Conservation (phyloP, 2,113 vertebrate genomes). For the Corapipo altera region DNA sequence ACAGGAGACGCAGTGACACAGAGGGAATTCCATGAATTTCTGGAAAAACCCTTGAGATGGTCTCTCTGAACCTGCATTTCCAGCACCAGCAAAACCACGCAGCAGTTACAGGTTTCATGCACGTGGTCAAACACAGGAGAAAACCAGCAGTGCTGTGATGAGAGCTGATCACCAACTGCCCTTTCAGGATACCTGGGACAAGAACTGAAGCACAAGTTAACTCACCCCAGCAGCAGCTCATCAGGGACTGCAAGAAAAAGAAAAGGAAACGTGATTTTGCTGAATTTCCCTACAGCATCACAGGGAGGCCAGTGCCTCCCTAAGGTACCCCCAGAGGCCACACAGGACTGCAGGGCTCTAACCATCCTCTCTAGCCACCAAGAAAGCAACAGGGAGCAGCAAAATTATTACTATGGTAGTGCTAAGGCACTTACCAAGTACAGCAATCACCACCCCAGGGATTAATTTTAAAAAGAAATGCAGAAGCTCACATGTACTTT, state of each 20-base stretch:
- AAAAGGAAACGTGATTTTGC: not conserved
- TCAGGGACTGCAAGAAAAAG: conserved; percentile 86
- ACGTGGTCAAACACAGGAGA: not conserved
- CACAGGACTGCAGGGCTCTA: not conserved
- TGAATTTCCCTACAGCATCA: not conserved
- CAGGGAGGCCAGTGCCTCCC: not conserved
- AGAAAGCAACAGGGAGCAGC: not conserved
- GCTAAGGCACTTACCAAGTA: not conserved
- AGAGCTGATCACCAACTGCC: not conserved
- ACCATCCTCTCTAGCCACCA: not conserved
- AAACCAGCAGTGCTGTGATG: not conserved
- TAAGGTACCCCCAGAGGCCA: not conserved
- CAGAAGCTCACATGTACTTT: not conserved
- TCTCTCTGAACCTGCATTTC: not conserved
- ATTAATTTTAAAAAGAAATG: not conserved
- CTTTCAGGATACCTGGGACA: not conserved
- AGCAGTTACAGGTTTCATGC: not conserved
- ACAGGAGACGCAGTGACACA: not conserved
- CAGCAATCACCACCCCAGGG: not conserved
- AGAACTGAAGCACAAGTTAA: conserved; percentile 59
- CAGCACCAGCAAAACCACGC: not conserved
- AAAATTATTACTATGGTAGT: not conserved
- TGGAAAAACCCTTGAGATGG: not conserved
- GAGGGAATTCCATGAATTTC: not conserved
- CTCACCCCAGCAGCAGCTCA: conserved; percentile 91